Evolutionary conservation across 2,113 vertebrate species (phyloP), one percentile per base, ranked within the genome.

Genomic region (Daubentonia madagascariensis): DNA sequence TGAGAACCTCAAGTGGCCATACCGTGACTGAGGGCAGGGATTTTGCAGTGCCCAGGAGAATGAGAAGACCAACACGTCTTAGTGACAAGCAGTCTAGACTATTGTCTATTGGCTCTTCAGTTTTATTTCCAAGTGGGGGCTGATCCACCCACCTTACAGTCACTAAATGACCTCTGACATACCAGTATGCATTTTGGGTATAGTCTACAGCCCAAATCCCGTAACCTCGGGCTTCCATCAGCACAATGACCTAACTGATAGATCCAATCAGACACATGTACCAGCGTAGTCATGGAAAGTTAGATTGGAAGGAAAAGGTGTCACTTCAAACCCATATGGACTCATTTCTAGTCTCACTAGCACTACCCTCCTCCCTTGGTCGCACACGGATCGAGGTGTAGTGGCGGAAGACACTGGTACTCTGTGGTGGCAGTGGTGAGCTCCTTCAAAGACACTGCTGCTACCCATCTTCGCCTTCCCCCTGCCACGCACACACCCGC

Each of bases 341-440:
- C 90, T 68, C 43, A 40, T 30, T 86, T n/a, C 28, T 20, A 43
- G 65, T 40, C 65, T 78, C 79, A 92, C 3, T 5, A 37, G 30
- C 16, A 23, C 7, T 0, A 1, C 18, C 28, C n/a, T 45, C 4
- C 11, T 43, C 22, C 18, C 57, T 7, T 3, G 0, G 14, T 35
- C 72, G 43, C 25, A 32, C 3, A 8, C 35, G 45, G 17, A 70
- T 11, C 1, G 16, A 50, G n/a, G 54, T 14, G 6, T 17, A 37
- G 40, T 8, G 7, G 22, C 6, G 7, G 45, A 18, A 43, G 20
- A 67, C n/a, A 73, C 67, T 4, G 59, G 12, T 6, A 25, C 1
- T 54, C 23, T 1, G 61, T 40, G 5, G n/a, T 52, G 35, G 25
- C 17, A 23, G 54, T 30, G 2, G 10, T 5, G 43, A 67, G 52